Base-by-base conservation (phyloP, 1,140 invertebrate genomes). In the Lerema accius region DNA sequence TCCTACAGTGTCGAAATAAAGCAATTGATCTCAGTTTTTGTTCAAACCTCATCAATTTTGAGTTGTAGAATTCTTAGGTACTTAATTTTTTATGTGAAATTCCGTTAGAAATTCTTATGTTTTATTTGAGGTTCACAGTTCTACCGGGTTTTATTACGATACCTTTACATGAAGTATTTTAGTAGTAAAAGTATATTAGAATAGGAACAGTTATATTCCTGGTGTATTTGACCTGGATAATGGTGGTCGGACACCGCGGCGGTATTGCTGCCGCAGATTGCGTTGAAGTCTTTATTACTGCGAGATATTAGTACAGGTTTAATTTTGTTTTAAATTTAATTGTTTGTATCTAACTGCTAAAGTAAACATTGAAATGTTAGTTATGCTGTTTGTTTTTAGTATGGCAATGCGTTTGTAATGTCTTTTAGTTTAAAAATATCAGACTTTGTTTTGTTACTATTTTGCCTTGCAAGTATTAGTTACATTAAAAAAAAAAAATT, bases 201-300 rank as follows among this genome's bases (percentile, higher is more conserved):
- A n/a, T n/a, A n/a, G n/a, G n/a, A n/a, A n/a, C n/a, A n/a, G n/a
- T n/a, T n/a, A n/a, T n/a, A n/a, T n/a, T n/a, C n/a, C n/a, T n/a
- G n/a, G n/a, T n/a, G n/a, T n/a, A n/a, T n/a, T n/a, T n/a, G n/a
- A n/a, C n/a, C n/a, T n/a, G n/a, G n/a, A n/a, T n/a, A n/a, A n/a
- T n/a, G n/a, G n/a, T n/a, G n/a, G n/a, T n/a, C n/a, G n/a, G n/a
- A n/a, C n/a, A n/a, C n/a, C n/a, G n/a, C n/a, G n/a, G n/a, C n/a
- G n/a, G n/a, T n/a, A n/a, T n/a, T n/a, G 5, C 19, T 5, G 19
- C 19, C 5, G 19, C 2, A 3, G 42, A 45, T 14, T 46, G 17
- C 43, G 43, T 46, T 46, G 43, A 46, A 46, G 43, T 46, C 43
- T 46, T 46, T 46, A 46, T n/a, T 10, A 19, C 10, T 46, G 43